Percentiles rank a stretch among this genome's conserved stretches.
Conservation (phyloP, 2,888 invertebrate genomes). For the Nemoura dubitans region DNA sequence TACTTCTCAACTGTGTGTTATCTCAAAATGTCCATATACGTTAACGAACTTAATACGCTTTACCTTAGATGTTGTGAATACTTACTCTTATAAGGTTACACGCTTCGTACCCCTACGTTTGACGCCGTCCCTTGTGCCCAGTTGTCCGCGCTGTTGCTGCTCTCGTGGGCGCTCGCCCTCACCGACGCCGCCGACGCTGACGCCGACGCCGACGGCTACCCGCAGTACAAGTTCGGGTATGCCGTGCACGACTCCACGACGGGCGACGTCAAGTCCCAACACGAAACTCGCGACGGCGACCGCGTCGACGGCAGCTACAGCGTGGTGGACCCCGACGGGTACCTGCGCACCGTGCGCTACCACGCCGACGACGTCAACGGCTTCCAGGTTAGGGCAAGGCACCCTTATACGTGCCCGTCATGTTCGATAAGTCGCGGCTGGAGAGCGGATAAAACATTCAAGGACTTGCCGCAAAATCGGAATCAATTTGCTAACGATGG, state of each 20-base stretch:
- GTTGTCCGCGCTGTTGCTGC: background rate
- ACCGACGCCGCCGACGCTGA: background rate
- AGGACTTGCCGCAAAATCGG: no score
- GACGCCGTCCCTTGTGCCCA: background rate
- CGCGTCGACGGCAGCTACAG: slow-evolving; percentile 48
- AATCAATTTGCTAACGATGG: no score
- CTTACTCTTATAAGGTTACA: no score
- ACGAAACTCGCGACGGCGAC: slow-evolving; percentile 49
- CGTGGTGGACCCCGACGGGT: slow-evolving; percentile 48
- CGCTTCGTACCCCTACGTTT: no score
- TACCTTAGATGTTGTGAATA: no score
- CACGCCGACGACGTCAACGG: slow-evolving; percentile 48
- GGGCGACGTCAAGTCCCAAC: slow-evolving; percentile 48
- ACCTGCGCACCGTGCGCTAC: slow-evolving; percentile 48
- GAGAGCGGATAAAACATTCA: background rate
- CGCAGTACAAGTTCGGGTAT: slow-evolving; percentile 47
- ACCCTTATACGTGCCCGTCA: no score
- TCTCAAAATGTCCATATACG: no score
- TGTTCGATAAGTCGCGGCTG: no score
- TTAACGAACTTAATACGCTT: no score
- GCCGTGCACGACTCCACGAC: slow-evolving; percentile 46
- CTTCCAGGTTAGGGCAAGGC: slow-evolving; percentile 21
- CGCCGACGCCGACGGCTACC: slow-evolving; percentile 24
- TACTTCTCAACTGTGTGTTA: no score
- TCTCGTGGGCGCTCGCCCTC: background rate